phyloP scores from a whole-genome alignment of 2,113 vertebrate genomes.

The Crypturellus undulatus region DNA sequence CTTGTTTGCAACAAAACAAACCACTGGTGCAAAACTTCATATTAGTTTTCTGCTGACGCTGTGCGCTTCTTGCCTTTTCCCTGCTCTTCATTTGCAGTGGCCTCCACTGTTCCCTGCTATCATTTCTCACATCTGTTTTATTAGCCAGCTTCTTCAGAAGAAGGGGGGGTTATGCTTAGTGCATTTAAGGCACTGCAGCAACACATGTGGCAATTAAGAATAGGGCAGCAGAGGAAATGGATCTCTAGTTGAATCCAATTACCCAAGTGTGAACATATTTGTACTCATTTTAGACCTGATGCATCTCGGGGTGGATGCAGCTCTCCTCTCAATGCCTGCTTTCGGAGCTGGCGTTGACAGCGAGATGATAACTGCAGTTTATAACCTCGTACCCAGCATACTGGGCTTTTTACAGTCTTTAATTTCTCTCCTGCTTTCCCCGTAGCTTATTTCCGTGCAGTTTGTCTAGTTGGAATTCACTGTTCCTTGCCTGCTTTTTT shows the following conservation, averaged over 20 bases:
- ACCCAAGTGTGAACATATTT: neutral
- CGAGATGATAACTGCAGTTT: neutral
- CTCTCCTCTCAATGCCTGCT: neutral
- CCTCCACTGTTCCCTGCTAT: neutral
- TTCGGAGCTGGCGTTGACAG: neutral
- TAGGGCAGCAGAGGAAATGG: neutral
- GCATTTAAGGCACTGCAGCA: neutral
- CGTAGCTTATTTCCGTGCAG: neutral
- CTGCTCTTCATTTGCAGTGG: neutral
- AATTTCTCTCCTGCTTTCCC: conserved; percentile 15
- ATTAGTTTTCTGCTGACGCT: neutral
- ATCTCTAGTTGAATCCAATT: neutral
- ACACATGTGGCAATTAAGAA: neutral
- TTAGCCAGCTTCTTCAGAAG: neutral
- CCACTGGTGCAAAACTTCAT: neutral
- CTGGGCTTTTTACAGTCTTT: neutral
- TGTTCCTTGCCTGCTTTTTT: neutral
- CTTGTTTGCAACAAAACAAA: neutral
- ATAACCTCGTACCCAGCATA: neutral
- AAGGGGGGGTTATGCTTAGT: neutral
- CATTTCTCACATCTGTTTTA: neutral
- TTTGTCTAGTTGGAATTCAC: conserved; percentile 30
- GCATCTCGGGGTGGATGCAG: neutral
- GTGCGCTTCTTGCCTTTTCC: neutral
- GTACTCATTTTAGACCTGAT: neutral